A percentile compares a stretch with the other conserved stretches of the same genome.
These are phyloP conservation scores for Chrysodeixis includens DNA, from an alignment of 2,888 invertebrate species.

Conservation along the genomic window DNA sequence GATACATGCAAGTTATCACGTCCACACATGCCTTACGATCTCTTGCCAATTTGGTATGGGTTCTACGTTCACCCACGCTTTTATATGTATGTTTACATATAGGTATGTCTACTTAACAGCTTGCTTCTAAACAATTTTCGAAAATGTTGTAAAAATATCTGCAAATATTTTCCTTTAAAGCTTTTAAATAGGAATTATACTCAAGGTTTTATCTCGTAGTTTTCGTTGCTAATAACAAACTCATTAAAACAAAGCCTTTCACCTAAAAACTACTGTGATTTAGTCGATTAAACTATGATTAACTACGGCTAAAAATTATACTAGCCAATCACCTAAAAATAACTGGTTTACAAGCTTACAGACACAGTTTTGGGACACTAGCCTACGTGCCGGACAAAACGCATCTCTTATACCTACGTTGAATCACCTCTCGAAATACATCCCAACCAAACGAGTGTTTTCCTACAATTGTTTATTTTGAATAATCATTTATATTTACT, in stretches of 20 bases:
- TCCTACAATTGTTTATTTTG: conserved; percentile 7
- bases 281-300: too few species aligned
- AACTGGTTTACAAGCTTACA: not conserved
- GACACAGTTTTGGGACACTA: not conserved
- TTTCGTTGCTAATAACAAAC: too few species aligned
- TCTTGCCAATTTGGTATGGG: not conserved
- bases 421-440: conserved; percentile 34
- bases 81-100: not conserved
- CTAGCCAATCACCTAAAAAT: too few species aligned
- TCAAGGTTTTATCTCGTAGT: too few species aligned
- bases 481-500: not conserved
- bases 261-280: too few species aligned
- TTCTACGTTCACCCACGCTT: too few species aligned
- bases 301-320: too few species aligned
- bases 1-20: not conserved
- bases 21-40: not conserved
- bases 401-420: conserved; percentile 9
- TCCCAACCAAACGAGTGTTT: conserved; percentile 12
- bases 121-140: not conserved
- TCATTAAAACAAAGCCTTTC: too few species aligned
- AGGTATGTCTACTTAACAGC: not conserved
- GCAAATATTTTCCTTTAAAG: too few species aligned
- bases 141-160: too few species aligned
- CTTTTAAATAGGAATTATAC: too few species aligned
- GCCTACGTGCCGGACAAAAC: conserved; percentile 40